A percentile compares a stretch with the other conserved stretches of the same genome.
Conservation (phyloP, 2,888 invertebrate genomes). For the Drosophila neonasuta region DNA sequence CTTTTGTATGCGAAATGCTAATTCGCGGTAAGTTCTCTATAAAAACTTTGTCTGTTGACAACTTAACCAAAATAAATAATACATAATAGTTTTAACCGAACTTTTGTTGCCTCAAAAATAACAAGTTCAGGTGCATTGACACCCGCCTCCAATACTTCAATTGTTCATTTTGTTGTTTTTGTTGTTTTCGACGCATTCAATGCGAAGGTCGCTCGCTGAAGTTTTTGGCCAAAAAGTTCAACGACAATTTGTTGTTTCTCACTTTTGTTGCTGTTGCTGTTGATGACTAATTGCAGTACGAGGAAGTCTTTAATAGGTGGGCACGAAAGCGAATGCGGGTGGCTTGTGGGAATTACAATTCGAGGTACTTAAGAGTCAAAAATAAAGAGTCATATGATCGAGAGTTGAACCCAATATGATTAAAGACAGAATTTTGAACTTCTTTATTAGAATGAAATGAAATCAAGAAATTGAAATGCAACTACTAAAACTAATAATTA, state of each 20-base stretch:
- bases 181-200: slow-evolving; percentile 59
- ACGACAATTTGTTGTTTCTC: slow-evolving; percentile 37
- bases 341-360: slow-evolving; percentile 10
- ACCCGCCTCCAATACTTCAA: slow-evolving; percentile 26
- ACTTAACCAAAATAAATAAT: slow-evolving; percentile 50
- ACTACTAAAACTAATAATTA: background rate
- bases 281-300: slow-evolving; percentile 57
- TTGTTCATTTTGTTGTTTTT: background rate
- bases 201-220: slow-evolving; percentile 62
- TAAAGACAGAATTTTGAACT: background rate
- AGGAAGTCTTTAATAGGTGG: slow-evolving; percentile 60
- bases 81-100: slow-evolving; percentile 31
- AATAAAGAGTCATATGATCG: background rate
- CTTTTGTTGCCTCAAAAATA: slow-evolving; percentile 36
- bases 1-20: slow-evolving; percentile 57
- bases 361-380: background rate
- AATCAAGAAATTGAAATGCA: background rate
- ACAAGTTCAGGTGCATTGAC: slow-evolving; percentile 64
- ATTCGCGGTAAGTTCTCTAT: slow-evolving; percentile 53
- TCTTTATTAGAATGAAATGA: background rate
- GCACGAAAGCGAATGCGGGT: slow-evolving; percentile 28
- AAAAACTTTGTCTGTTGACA: slow-evolving; percentile 45
- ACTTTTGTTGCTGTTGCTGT: slow-evolving; percentile 15
- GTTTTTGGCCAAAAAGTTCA: slow-evolving; percentile 52
- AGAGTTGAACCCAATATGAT: background rate